Percentiles rank a stretch among this genome's conserved stretches.
Conservation (phyloP, 2,113 vertebrate genomes). For the Hyaena hyaena region DNA sequence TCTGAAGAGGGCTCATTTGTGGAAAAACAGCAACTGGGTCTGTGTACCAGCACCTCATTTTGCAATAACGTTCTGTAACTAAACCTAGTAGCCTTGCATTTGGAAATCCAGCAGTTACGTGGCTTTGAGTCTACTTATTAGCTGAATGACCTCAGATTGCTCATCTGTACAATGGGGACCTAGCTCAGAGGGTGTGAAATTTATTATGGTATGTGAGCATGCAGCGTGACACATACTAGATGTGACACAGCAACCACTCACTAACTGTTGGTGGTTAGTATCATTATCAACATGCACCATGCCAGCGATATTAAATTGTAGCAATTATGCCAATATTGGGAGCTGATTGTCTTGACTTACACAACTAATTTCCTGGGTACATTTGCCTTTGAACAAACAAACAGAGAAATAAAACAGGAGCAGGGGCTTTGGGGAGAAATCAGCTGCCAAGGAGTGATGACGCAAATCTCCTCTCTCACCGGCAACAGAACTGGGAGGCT, state of each 20-base stretch:
- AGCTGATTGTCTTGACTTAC: not conserved
- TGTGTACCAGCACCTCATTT: not conserved
- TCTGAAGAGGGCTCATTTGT: not conserved
- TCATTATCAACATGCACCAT: not conserved
- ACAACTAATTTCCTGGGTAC: not conserved
- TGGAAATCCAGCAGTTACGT: not conserved
- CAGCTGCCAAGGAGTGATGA: not conserved
- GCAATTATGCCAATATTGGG: not conserved
- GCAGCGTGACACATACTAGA: not conserved
- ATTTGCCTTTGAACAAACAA: not conserved
- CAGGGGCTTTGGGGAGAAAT: not conserved
- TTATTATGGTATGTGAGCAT: not conserved
- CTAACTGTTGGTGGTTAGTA: not conserved
- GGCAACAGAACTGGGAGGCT: not conserved
- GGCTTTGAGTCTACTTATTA: not conserved
- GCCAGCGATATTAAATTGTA: not conserved
- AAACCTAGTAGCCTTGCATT: not conserved
- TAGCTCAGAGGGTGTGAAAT: not conserved
- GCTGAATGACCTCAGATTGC: not conserved
- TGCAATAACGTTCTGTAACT: not conserved
- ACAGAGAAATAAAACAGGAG: not conserved
- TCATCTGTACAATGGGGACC: not conserved
- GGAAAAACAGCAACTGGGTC: not conserved
- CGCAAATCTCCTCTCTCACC: not conserved
- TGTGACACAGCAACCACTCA: fast-evolving